Conservation (phyloP, 2,113 vertebrate species). For the Cervus canadensis region DNA sequence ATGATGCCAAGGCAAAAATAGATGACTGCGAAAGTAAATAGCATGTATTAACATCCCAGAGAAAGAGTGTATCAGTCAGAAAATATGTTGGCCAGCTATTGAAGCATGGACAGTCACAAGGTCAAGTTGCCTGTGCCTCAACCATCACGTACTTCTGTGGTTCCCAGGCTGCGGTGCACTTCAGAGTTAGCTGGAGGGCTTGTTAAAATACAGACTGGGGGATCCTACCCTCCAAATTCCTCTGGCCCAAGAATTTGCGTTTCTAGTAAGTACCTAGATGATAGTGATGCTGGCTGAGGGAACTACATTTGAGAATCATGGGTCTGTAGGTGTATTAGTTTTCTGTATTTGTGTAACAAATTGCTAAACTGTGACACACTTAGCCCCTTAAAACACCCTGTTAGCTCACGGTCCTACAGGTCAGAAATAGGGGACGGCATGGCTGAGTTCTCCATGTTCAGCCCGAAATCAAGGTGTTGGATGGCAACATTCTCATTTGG, state of each 20-base stretch:
- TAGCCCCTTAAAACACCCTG: neutral
- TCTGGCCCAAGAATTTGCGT: neutral
- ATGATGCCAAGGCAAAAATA: neutral
- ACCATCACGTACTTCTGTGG: neutral
- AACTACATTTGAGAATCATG: neutral
- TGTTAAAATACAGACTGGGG: neutral
- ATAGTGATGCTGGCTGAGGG: neutral
- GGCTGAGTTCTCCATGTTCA: neutral
- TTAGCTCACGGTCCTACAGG: neutral
- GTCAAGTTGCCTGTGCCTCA: neutral
- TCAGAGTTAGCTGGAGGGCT: neutral
- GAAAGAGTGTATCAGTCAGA: neutral
- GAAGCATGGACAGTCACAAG: neutral
- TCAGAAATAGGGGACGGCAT: neutral
- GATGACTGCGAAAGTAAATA: neutral
- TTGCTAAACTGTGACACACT: neutral
- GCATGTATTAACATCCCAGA: neutral
- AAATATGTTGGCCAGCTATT: neutral
- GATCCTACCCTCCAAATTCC: neutral
- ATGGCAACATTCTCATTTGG: neutral
- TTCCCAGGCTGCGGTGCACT: neutral
- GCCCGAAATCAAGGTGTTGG: neutral
- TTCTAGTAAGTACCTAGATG: neutral
- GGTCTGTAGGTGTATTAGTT: neutral
- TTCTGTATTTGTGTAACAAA: neutral